Percentiles rank a stretch among this genome's conserved stretches.
phyloP scores from a whole-genome alignment of 2,797 vertebrate genomes.

The Eurystomus glaucurus region DNA sequence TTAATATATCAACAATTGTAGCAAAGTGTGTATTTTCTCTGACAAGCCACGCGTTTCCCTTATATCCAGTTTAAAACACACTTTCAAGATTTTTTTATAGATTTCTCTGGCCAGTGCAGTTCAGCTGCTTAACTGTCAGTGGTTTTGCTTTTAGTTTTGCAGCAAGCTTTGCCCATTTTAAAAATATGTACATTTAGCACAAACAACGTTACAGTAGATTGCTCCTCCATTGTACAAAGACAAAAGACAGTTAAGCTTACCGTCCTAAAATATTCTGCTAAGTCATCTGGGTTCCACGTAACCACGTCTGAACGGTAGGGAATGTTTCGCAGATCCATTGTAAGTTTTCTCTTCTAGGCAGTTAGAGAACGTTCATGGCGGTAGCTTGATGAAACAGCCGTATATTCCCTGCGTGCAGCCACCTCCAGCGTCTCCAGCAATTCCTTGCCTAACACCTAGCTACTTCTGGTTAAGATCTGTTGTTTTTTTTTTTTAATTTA shows the following conservation, averaged over 20 bases:
- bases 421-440: neutral
- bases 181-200: neutral
- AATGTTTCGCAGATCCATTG: constrained; percentile 81
- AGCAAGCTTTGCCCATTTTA: neutral
- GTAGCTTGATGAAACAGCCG: neutral
- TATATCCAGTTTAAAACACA: neutral
- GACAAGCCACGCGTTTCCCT: neutral
- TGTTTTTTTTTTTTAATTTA: neutral
- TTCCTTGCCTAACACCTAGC: neutral
- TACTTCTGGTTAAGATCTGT: neutral
- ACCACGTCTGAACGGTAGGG: constrained; percentile 84
- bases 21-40: neutral
- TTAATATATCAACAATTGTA: neutral
- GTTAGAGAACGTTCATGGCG: neutral
- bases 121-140: neutral
- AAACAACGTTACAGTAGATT: neutral
- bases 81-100: neutral
- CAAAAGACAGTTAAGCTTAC: constrained; percentile 61
- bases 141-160: neutral
- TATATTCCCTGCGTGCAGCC: neutral
- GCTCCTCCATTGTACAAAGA: neutral
- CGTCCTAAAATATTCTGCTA: constrained; percentile 84
- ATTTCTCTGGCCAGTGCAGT: neutral
- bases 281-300: constrained; percentile 77
- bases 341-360: neutral